A percentile compares a stretch with the other conserved stretches of the same genome.
These are phyloP conservation scores for Clavelina lepadiformis DNA, from an alignment of 23 tunicate species.

Conservation along the genomic window DNA sequence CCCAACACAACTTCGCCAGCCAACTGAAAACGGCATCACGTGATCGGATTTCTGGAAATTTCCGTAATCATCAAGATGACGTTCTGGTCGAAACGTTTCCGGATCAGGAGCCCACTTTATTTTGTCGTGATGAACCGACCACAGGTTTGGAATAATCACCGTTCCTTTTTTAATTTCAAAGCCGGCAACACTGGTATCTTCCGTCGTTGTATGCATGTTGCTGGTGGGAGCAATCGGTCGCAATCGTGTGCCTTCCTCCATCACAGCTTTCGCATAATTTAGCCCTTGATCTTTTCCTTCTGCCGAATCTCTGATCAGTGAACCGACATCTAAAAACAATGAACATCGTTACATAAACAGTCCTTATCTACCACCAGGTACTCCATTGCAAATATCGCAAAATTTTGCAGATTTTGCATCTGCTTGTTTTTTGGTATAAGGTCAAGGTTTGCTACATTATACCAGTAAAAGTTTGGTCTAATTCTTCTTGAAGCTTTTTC, in stretches of 20 bases:
- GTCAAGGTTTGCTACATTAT: no score
- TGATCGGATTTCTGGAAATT: slow-evolving; percentile 31
- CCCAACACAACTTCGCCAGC: slow-evolving; percentile 64
- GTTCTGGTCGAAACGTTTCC: slow-evolving; percentile 66
- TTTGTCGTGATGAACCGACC: slow-evolving; percentile 72
- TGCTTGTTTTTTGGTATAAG: no score
- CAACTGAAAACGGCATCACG: slow-evolving; percentile 67
- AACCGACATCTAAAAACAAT: no score
- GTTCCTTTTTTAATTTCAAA: slow-evolving; percentile 49
- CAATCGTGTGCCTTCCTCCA: slow-evolving; percentile 61
- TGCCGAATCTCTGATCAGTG: no score
- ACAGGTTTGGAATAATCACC: slow-evolving; percentile 52
- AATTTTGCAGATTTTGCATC: no score
- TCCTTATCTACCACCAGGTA: no score
- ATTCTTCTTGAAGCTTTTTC: slow-evolving; percentile 45
- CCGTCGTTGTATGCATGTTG: slow-evolving; percentile 41
- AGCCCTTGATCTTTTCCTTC: no score
- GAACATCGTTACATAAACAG: no score
- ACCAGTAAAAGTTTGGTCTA: slow-evolving; percentile 24
- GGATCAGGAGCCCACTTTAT: slow-evolving; percentile 65
- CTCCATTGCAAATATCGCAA: no score
- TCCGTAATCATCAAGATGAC: slow-evolving; percentile 65
- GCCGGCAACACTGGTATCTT: slow-evolving; percentile 47
- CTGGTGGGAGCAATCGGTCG: slow-evolving; percentile 70
- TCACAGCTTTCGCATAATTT: slow-evolving; percentile 36